Base-by-base conservation (phyloP, 2,797 vertebrate species). In the Eulemur coronatus region DNA sequence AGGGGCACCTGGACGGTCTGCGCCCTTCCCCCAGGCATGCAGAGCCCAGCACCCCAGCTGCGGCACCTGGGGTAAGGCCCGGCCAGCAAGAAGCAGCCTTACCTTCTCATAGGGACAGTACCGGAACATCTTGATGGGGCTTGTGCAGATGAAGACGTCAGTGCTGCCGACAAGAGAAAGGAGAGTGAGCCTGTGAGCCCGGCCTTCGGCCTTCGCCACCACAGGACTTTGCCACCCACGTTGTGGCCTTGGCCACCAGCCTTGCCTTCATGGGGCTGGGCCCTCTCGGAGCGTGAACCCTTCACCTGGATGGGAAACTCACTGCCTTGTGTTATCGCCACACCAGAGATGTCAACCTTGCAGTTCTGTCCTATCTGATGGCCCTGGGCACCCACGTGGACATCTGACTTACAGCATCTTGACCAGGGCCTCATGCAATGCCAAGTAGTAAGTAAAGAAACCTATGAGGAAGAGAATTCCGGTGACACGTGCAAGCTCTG, bases 91-190 rank as follows among this genome's bases (percentile, higher is more conserved):
- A 28, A 0, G 6, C 10, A 46, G 7, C 5, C 96, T 99, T 98
- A 99, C 99, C 99, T 99, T 99, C 98, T 99, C 99, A 0, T 99
- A 99, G 0, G 99, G 99, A 96, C 99, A 99, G 98, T 99, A 98
- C 89, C 98, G 98, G 95, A 99, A 99, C 96, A 99, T 99, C 97
- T 99, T 99, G 98, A 99, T 99, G 0, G 99, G 99, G 91, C 99
- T 99, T 1, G 99, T 99, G 98, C 99, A 99, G 98, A 99, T 99
- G 98, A 99, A 99, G 97, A 99, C 99, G 1, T 99, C 99, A 7
- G 99, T 99, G 99, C 99, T 99, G 98, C 50, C 98, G n/a, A 67
- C 86, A 18, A 96, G 67, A 96, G 78, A 1, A 33, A 67, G 69
- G 18, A 85, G 20, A 69, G 43, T 73, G 22, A 84, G 82, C 15